Evolutionary conservation across 2,888 invertebrate species (phyloP).

Genomic region (Cylloceria caligata): DNA sequence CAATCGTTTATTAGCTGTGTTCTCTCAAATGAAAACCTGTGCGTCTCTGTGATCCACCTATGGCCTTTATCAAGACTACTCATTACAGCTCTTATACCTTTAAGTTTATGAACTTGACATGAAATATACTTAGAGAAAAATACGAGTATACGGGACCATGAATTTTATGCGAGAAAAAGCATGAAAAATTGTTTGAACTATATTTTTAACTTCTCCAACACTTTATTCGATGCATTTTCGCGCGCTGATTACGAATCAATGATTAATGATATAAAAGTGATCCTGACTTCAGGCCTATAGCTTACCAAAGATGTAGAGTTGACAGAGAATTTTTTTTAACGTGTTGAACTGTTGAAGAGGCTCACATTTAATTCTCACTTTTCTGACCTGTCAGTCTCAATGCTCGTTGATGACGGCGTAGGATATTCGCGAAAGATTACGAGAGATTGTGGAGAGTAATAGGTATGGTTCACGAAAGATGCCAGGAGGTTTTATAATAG

Average conservation of each 20-base stretch:
- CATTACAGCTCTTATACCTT: neutral
- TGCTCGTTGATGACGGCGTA: neutral
- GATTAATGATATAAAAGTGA: neutral
- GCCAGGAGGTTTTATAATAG: conserved; percentile 40
- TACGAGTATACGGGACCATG: neutral
- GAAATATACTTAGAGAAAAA: neutral
- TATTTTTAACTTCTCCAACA: too few species aligned
- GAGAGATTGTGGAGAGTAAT: neutral
- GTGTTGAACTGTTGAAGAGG: too few species aligned
- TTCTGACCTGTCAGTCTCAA: neutral
- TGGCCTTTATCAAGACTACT: neutral
- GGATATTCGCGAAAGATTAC: neutral
- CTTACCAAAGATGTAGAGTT: too few species aligned
- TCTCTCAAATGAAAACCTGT: neutral
- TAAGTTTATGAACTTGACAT: neutral
- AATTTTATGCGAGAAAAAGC: neutral
- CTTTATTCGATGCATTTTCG: too few species aligned
- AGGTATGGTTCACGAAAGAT: conserved; percentile 7
- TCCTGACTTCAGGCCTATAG: too few species aligned
- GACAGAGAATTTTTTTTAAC: neutral
- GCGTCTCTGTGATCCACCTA: neutral
- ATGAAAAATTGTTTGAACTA: too few species aligned
- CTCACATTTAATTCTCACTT: neutral
- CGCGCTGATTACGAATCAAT: too few species aligned
- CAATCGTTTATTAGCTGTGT: neutral